A percentile compares a stretch with the other conserved stretches of the same genome.
These are phyloP conservation scores for Tautogolabrus adspersus DNA, from an alignment of 2,113 vertebrate species.

Conservation along the genomic window DNA sequence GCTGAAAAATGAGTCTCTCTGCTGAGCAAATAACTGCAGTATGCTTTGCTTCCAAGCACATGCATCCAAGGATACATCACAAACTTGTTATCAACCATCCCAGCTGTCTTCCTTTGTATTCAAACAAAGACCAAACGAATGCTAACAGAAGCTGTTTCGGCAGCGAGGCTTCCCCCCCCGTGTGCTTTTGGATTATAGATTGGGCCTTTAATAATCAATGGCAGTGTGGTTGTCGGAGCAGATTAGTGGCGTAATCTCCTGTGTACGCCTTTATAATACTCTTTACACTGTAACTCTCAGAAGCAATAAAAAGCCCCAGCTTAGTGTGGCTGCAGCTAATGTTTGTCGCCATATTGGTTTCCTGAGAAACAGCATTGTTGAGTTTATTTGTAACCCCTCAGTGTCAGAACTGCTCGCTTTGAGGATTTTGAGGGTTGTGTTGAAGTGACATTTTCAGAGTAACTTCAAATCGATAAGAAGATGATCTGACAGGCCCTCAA, in stretches of 20 bases:
- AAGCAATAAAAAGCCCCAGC: constrained; percentile 44
- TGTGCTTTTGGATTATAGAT: constrained; percentile 69
- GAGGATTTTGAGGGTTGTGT: constrained; percentile 34
- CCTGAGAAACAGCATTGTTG: constrained; percentile 3
- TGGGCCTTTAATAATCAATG: constrained; percentile 75
- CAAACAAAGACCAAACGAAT: not conserved
- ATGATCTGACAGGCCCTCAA: constrained; percentile 28
- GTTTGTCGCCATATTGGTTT: constrained; percentile 55
- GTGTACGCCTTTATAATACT: constrained; percentile 59
- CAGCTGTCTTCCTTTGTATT: not conserved
- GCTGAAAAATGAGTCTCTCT: not conserved
- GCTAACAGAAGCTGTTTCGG: constrained; percentile 1
- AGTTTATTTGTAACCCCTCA: constrained; percentile 1
- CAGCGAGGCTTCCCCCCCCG: not conserved
- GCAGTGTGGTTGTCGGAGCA: constrained; percentile 60
- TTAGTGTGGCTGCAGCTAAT: constrained; percentile 39
- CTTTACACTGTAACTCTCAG: constrained; percentile 58
- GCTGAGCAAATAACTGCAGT: not conserved
- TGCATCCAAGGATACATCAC: not conserved
- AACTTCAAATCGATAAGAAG: constrained; percentile 45
- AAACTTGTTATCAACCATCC: constrained; percentile 1
- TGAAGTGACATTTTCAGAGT: constrained; percentile 44
- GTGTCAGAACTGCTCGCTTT: constrained; percentile 2
- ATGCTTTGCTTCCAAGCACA: not conserved
- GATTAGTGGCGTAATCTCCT: constrained; percentile 73